These are phyloP conservation scores for Oxytorus armatus DNA, from an alignment of 2,888 invertebrate species.

Conservation along the genomic window DNA sequence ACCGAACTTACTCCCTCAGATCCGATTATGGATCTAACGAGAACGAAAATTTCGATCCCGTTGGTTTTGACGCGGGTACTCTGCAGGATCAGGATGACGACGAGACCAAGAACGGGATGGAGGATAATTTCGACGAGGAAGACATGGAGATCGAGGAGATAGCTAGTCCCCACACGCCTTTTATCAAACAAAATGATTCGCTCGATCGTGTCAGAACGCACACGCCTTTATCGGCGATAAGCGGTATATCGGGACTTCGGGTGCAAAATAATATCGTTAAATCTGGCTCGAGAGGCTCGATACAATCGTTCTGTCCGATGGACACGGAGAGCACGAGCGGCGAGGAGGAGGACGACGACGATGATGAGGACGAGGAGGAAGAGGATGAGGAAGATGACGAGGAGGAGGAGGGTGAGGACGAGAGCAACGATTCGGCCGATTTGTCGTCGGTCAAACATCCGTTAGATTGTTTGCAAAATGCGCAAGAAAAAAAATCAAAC, in stretches of 20 bases:
- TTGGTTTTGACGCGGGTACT: constrained; percentile 75
- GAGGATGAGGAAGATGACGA: constrained; percentile 72
- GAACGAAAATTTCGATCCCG: constrained; percentile 77
- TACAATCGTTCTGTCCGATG: constrained; percentile 77
- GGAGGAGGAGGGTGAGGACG: constrained; percentile 71
- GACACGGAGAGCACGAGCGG: constrained; percentile 74
- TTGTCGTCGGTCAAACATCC: constrained; percentile 74
- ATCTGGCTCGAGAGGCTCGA: constrained; percentile 80
- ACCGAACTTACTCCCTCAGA: constrained; percentile 74
- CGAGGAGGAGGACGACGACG: constrained; percentile 59
- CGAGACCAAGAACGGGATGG: constrained; percentile 80
- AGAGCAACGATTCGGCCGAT: constrained; percentile 71
- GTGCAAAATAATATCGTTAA: constrained; percentile 83
- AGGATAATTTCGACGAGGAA: constrained; percentile 78
- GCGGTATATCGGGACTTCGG: constrained; percentile 78
- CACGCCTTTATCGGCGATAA: constrained; percentile 78
- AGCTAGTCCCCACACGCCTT: constrained; percentile 78
- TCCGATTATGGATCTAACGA: constrained; percentile 80
- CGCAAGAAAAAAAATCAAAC: constrained; percentile 69
- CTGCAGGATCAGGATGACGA: constrained; percentile 76
- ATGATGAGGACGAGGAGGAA: constrained; percentile 75
- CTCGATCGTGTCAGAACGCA: constrained; percentile 74
- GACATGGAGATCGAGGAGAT: constrained; percentile 82
- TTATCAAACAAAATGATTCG: constrained; percentile 72
- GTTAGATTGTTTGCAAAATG: constrained; percentile 74